Percentiles rank a stretch among this genome's conserved stretches.
Evolutionary conservation across 2,113 vertebrate species (phyloP).

Genomic region (Xyrauchen texanus): DNA sequence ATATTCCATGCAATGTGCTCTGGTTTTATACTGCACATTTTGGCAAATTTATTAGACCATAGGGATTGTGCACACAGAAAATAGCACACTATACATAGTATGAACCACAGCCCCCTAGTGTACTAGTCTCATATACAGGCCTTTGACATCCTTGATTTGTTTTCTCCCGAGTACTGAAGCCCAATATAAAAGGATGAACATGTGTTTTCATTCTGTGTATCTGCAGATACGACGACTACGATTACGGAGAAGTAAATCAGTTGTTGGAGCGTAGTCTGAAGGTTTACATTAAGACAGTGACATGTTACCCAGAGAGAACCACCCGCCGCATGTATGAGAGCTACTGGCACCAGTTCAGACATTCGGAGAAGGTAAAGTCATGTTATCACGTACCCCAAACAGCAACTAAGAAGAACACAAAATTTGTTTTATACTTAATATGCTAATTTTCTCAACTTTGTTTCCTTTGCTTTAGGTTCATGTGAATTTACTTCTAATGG

Average conservation of each 20-base stretch:
- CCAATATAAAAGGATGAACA: background rate
- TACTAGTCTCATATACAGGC: background rate
- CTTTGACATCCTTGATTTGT: background rate
- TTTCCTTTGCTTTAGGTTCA: conserved; percentile 83
- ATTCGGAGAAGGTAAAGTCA: conserved; percentile 93
- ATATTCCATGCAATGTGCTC: no score
- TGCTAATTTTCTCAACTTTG: background rate
- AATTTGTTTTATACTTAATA: background rate
- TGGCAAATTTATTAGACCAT: no score
- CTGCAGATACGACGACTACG: conserved; percentile 96
- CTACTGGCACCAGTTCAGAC: conserved; percentile 99
- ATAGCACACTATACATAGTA: no score
- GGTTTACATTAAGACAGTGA: conserved; percentile 98
- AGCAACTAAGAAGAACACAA: no score
- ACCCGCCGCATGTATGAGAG: conserved; percentile 98
- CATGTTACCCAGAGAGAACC: conserved; percentile 97
- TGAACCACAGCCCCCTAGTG: conserved; percentile 4
- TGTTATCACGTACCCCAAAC: background rate
- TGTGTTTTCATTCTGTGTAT: background rate
- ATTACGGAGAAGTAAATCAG: conserved; percentile 98
- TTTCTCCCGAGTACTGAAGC: background rate
- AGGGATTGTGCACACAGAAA: no score
- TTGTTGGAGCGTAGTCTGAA: conserved; percentile 96
- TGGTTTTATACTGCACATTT: no score
- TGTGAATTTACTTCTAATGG: conserved; percentile 99